Base-by-base conservation (phyloP, 2,888 invertebrate genomes). In the Cephus rjabovi region DNA sequence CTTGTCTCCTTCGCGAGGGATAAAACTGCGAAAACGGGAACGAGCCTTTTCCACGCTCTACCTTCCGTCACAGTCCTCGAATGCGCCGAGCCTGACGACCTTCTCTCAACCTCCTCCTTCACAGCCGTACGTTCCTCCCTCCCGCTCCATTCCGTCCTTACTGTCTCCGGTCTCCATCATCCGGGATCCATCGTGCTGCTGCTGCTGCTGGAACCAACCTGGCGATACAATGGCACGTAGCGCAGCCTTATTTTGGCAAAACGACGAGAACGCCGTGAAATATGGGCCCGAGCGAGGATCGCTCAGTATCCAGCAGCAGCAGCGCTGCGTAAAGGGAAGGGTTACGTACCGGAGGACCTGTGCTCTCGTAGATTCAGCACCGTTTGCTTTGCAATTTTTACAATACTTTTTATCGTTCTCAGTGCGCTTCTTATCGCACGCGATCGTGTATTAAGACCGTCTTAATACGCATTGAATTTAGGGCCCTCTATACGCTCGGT, bases 371-470 rank as follows among this genome's bases (percentile, higher is more conserved):
- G 15, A 15, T 23, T 23, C 23, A 56, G 23, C 56, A 56, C 2
- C 56, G 56, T 23, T 56, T 23, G 2, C 9, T 56, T 56, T 56
- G 23, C 0, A 15, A 23, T 23, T 56, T 23, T 56, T 56, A 9
- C 23, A 56, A 56, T 56, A 23, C 40, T 23, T 56, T 6, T 56
- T 56, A 56, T 56, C 23, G 9, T 56, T 56, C 3, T 31, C 71
- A 31, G 31, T 71, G 71, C 15, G 56, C 69, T 34, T 74, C 78
- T 82, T 82, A 83, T 83, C 82, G 78, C 76, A 79, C 81, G 81
- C 81, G 81, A 83, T 83, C 82, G 77, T 71, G 77, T 77, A 81
- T 83, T 81, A 83, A 81, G 77, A 75, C 74, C 37, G 34, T 73
- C 74, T 73, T 77, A 77, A 74, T 75, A 75, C 73, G 75, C 77